phyloP scores from a whole-genome alignment of 1,140 invertebrate genomes.

The Ptiloglossa arizonensis region DNA sequence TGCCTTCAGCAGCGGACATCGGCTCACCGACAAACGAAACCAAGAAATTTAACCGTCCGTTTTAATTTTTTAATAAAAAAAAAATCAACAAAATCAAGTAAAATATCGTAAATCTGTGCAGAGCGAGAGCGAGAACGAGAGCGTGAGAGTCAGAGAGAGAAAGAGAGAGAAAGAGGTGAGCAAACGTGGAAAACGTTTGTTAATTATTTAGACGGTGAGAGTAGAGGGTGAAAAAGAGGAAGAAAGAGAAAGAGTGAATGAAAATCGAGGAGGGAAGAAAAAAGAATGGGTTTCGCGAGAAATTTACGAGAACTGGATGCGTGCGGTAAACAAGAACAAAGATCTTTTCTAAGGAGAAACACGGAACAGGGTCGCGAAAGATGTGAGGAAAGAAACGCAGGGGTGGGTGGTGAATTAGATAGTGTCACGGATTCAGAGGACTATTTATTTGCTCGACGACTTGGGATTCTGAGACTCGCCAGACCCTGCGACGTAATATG shows the following conservation, averaged over 20 bases:
- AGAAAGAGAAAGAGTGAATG: slow-evolving; percentile 1
- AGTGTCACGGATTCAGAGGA: slow-evolving; percentile 13
- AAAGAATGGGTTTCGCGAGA: neutral
- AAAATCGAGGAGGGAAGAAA: slow-evolving; percentile 4
- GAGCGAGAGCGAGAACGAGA: slow-evolving; percentile 32
- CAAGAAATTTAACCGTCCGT: slow-evolving; percentile 81
- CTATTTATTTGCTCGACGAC: slow-evolving; percentile 17
- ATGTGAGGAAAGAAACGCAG: slow-evolving; percentile 2
- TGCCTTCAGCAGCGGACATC: slow-evolving; percentile 82
- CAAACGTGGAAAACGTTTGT: neutral
- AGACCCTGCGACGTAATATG: slow-evolving; percentile 46
- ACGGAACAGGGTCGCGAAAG: slow-evolving; percentile 22
- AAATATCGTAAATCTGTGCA: slow-evolving; percentile 70
- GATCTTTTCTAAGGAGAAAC: slow-evolving; percentile 39
- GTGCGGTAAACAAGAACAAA: neutral
- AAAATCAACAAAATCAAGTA: slow-evolving; percentile 69
- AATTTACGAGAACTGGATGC: neutral
- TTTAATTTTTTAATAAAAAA: slow-evolving; percentile 80
- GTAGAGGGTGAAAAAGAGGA: slow-evolving; percentile 3
- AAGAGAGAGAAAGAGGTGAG: neutral
- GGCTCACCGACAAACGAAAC: slow-evolving; percentile 80
- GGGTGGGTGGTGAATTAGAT: slow-evolving; percentile 27
- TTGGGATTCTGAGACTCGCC: slow-evolving; percentile 32
- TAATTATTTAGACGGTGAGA: slow-evolving; percentile 48
- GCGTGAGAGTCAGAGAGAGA: slow-evolving; percentile 22